Evolutionary conservation across 2,797 vertebrate genomes (phyloP).

Genomic region (Xenopus petersii): DNA sequence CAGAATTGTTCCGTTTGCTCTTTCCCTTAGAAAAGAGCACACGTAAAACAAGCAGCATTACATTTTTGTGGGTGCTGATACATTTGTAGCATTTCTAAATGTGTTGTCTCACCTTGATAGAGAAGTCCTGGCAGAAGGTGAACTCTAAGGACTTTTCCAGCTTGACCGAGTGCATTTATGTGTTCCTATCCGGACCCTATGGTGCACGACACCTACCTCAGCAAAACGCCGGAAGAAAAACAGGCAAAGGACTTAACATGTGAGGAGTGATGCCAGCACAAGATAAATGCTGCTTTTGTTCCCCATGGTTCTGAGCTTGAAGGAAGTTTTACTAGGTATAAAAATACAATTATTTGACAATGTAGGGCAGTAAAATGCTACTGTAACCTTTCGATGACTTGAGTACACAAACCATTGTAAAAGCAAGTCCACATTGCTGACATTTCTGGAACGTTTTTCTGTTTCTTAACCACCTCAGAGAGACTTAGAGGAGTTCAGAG

Average conservation of each 20-base stretch:
- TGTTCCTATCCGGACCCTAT: background rate
- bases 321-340: slow-evolving; percentile 38
- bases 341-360: slow-evolving; percentile 38
- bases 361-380: slow-evolving; percentile 37
- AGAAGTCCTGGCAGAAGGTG: too few relatives aligned
- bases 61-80: too few relatives aligned
- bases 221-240: background rate
- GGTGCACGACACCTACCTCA: slow-evolving; percentile 1
- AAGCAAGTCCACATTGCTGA: slow-evolving; percentile 39
- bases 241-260: background rate
- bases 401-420: slow-evolving; percentile 41
- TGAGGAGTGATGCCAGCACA: background rate
- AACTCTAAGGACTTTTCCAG: too few relatives aligned
- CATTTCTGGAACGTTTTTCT: slow-evolving; percentile 39
- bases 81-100: too few relatives aligned
- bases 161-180: background rate
- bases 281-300: slow-evolving; percentile 22
- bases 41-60: too few relatives aligned
- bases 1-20: too few relatives aligned
- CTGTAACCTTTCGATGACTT: slow-evolving; percentile 44
- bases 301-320: slow-evolving; percentile 6
- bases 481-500: slow-evolving; percentile 42
- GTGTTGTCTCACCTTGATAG: too few relatives aligned
- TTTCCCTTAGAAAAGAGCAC: too few relatives aligned
- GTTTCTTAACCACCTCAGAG: slow-evolving; percentile 46